A percentile compares a stretch with the other conserved stretches of the same genome.
phyloP scores from a whole-genome alignment of 1,140 invertebrate species.

The Aricia agestis region DNA sequence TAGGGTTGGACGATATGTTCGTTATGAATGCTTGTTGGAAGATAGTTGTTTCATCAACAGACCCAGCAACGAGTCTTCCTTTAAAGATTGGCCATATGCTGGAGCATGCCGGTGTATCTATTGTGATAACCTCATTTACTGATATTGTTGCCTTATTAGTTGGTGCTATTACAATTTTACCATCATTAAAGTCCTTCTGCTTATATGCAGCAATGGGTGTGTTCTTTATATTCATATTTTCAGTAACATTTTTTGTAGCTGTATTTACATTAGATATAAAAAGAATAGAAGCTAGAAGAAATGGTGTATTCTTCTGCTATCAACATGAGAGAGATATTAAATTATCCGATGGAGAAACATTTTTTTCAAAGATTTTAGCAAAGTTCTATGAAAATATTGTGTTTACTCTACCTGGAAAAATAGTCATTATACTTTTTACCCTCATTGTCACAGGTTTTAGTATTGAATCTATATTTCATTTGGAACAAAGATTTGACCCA shows the following conservation, averaged over 20 bases:
- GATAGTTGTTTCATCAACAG: conserved; percentile 69
- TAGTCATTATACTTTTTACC: conserved; percentile 78
- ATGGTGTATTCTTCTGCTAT: conserved; percentile 83
- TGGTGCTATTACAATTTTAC: conserved; percentile 84
- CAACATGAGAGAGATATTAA: conserved; percentile 76
- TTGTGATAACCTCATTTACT: conserved; percentile 89
- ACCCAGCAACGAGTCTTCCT: conserved; percentile 75
- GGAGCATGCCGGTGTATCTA: conserved; percentile 87
- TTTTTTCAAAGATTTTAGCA: conserved; percentile 75
- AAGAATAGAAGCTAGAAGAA: conserved; percentile 79
- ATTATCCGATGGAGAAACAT: conserved; percentile 54
- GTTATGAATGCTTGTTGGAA: conserved; percentile 87
- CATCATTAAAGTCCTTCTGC: conserved; percentile 85
- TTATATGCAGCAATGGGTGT: conserved; percentile 84
- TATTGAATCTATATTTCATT: conserved; percentile 76
- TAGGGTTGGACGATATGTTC: conserved; percentile 89
- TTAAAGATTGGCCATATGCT: conserved; percentile 82
- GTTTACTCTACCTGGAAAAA: conserved; percentile 79
- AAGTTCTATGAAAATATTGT: conserved; percentile 78
- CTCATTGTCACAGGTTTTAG: conserved; percentile 77
- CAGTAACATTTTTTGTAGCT: conserved; percentile 87
- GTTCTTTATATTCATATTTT: conserved; percentile 84
- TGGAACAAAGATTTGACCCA: conserved; percentile 87
- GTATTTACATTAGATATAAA: conserved; percentile 83
- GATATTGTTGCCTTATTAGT: conserved; percentile 88